phyloP scores from a whole-genome alignment of 1,140 invertebrate species.

The Drosophila navojoa region DNA sequence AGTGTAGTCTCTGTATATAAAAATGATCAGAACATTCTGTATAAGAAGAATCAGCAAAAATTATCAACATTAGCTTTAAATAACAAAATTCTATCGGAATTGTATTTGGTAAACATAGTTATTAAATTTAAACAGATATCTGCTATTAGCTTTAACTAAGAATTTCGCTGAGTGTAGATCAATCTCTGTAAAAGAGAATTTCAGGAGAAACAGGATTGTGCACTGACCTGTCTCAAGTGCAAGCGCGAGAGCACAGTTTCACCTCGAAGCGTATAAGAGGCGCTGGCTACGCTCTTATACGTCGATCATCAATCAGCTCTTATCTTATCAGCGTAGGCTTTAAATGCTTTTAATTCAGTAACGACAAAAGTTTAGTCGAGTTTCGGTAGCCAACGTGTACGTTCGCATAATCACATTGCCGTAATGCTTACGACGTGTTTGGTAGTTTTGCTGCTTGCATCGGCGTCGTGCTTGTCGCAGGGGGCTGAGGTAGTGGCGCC shows the following conservation, averaged over 20 bases:
- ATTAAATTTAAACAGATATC: too few relatives aligned
- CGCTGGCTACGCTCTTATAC: conserved; percentile 29
- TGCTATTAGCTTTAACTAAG: too few relatives aligned
- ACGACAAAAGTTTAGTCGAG: conserved; percentile 56
- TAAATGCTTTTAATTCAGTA: conserved; percentile 36
- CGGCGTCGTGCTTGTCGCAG: conserved; percentile 19
- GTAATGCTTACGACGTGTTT: conserved; percentile 43
- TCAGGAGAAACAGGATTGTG: conserved; percentile 38
- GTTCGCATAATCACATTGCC: conserved; percentile 34
- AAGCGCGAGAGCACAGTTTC: conserved; percentile 13
- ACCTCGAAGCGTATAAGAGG: background rate
- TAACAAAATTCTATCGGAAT: too few relatives aligned
- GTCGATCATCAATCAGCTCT: conserved; percentile 24
- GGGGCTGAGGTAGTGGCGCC: background rate
- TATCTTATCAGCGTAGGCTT: conserved; percentile 69
- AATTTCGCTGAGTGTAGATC: too few relatives aligned
- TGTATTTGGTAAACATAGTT: too few relatives aligned
- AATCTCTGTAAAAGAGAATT: background rate
- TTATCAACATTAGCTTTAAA: too few relatives aligned
- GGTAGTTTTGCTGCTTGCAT: conserved; percentile 23
- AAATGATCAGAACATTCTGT: too few relatives aligned
- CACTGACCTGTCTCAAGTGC: conserved; percentile 53
- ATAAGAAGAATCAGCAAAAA: too few relatives aligned
- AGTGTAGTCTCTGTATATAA: too few relatives aligned
- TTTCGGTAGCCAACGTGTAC: conserved; percentile 65